Conservation (phyloP, 2,797 vertebrate genomes). For the Morelia viridis region DNA sequence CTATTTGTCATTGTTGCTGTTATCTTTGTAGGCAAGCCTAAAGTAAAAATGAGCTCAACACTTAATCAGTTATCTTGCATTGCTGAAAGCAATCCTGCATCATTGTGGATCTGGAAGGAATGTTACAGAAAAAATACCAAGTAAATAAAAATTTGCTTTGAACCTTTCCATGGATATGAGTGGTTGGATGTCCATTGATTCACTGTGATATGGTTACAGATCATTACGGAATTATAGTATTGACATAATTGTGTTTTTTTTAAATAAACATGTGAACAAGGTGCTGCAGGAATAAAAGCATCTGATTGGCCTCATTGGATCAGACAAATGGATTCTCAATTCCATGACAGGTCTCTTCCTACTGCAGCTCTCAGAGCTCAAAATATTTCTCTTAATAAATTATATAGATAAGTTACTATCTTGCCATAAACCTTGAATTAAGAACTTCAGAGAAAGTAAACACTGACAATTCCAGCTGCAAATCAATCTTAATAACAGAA, state of each 20-base stretch:
- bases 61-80: constrained; percentile 67
- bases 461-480: not conserved
- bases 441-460: not conserved
- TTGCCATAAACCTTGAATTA: not conserved
- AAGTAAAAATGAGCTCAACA: constrained; percentile 55
- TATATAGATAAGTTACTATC: not conserved
- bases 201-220: not conserved
- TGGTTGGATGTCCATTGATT: not conserved
- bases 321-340: not conserved
- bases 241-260: not conserved
- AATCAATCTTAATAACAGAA: not conserved
- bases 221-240: not conserved
- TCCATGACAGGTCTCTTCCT: not conserved
- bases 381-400: not conserved
- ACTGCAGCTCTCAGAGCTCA: not conserved
- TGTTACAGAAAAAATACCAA: constrained; percentile 65
- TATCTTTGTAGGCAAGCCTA: constrained; percentile 68
- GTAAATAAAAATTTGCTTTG: constrained; percentile 61
- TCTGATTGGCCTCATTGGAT: not conserved
- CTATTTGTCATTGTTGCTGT: constrained; percentile 23
- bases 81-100: constrained; percentile 70
- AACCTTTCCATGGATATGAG: not conserved
- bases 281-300: not conserved
- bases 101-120: constrained; percentile 74
- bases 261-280: not conserved